Base-by-base conservation (phyloP, 2,797 vertebrate genomes). In the Bothrops alternatus region DNA sequence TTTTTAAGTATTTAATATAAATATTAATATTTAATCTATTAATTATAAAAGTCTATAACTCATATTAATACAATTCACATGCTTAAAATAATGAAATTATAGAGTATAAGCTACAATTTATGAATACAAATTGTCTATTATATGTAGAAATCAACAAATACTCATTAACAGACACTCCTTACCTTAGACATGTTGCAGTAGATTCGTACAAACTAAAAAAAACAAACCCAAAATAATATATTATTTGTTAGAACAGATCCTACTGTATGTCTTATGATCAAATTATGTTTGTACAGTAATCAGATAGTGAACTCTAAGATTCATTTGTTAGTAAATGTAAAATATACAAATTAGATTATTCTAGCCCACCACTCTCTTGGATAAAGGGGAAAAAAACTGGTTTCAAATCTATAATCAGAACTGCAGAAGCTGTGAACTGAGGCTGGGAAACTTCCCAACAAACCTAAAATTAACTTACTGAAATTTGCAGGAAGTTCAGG, bases 151-250 rank as follows among this genome's bases (percentile, higher is more conserved):
- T 32, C 25, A 92, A 47, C 16, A 65, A 92, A 87, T 18, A 78
- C 16, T 23, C 6, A 61, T 53, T 92, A 18, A 57, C 6, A 37
- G 2, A 0, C 56, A 93, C 1, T 65, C 94, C 96, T 97, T 97
- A 98, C 98, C 97, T 98, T 98, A 86, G 97, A 97, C 98, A 98
- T 98, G 93, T 96, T 97, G 88, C 93, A 18, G 13, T 91, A 89
- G 93, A 88, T 53, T 95, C 89, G 28, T 90, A 89, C 89, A 93
- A 94, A 87, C 97, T 98, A 96, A 93, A 73, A 89, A 92, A 91
- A 55, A 93, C 92, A 32, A 42, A 42, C 3, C 61, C n/a, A 69
- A 69, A n/a, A 26, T 60, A 93, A 82, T 5, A 93, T 91, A 91
- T 53, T 91, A 90, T 53, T 86, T 95, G 90, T 0, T 2, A 1